These are phyloP conservation scores for Bothrops jararaca DNA, from an alignment of 2,113 vertebrate genomes.

Conservation along the genomic window DNA sequence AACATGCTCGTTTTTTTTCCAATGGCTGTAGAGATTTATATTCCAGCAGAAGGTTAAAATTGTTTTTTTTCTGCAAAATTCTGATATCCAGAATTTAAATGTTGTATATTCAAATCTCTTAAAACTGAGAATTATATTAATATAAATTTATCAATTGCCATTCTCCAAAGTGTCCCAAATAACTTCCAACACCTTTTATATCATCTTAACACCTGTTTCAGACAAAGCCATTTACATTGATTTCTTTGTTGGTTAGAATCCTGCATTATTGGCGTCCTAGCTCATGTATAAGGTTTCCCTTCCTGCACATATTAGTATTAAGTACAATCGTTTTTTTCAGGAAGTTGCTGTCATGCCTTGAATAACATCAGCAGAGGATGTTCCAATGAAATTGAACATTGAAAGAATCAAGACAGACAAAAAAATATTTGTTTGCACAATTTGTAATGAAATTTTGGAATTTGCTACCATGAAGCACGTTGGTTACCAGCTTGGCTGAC, in stretches of 20 bases:
- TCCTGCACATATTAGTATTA: neutral
- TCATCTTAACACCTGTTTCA: neutral
- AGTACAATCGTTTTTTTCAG: neutral
- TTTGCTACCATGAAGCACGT: neutral
- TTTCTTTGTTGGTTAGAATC: neutral
- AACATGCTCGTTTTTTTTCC: neutral
- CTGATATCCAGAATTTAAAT: neutral
- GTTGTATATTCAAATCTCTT: neutral
- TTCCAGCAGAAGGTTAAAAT: neutral
- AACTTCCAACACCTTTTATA: neutral
- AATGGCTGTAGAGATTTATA: neutral
- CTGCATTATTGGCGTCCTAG: neutral
- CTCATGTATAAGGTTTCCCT: neutral
- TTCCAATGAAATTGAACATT: neutral
- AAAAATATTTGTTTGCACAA: neutral
- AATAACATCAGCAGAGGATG: neutral
- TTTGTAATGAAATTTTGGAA: neutral
- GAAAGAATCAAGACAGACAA: neutral
- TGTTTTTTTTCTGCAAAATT: neutral
- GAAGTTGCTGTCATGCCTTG: neutral
- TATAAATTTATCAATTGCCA: neutral
- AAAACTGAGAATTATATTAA: neutral
- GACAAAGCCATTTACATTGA: neutral
- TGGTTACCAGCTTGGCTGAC: neutral
- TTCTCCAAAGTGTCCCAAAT: neutral